Base-by-base conservation (phyloP, 92 coral and sea anemone species). In the Parazoanthus darwini region DNA sequence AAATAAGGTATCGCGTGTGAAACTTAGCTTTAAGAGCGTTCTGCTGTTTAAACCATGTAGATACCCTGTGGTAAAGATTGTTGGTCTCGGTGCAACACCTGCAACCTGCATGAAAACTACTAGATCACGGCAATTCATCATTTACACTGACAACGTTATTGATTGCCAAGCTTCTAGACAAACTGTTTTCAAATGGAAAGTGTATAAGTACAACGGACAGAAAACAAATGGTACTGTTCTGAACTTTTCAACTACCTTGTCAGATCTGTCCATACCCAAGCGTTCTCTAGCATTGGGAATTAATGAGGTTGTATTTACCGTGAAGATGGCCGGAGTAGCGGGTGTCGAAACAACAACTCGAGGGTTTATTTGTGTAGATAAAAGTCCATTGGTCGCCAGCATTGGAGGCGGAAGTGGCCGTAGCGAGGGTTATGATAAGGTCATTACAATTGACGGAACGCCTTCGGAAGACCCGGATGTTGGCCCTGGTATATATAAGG, bases 91-190 rank as follows among this genome's bases (percentile, higher is more conserved):
- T n/a, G 26, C 6, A 35, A 82, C 70, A 29, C 79, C 90, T 29
- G 56, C n/a, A 65, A 80, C 9, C 67, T 83, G 91, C 22, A 71
- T 51, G 44, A 80, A 82, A 82, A 78, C 79, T 39, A 71, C 86
- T 7, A 85, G 85, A 67, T 91, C 90, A 25, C 82, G 39, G 23
- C 89, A 81, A 39, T 39, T 91, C 1, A 58, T 89, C 1, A 74
- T 94, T 8, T 50, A 71, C 37, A 78, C 92, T 22, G 37, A 78
- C 44, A 91, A 86, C 43, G n/a, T 3, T 29, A 74, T 94, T 8
- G 86, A 89, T 43, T 94, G 96, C 85, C 86, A 87, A 67, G 93
- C 93, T 18, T 90, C 96, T 3, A 88, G 92, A 23, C 80, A 75
- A 78, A 87, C 96, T 36, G 37, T 75, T 38, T 92, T 94, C 82